Evolutionary conservation across 2,888 invertebrate genomes (phyloP), one percentile per base, ranked within the genome.

Genomic region (Nowickia ferox): DNA sequence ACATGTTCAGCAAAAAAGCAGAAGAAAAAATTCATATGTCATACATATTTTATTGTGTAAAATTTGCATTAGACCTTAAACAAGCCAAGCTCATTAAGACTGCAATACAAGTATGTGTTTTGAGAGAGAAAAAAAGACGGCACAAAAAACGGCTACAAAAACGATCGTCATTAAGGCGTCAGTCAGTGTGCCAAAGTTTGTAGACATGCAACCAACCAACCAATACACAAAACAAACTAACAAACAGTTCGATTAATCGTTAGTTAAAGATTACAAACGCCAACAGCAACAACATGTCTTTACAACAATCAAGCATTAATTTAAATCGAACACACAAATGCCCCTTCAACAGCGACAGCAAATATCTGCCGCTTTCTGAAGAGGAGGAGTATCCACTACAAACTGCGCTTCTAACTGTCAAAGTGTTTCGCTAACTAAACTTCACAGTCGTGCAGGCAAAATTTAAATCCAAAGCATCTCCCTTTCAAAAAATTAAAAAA

Each of bases 121-220:
- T 51, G 44, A 22, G 61, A 46, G 22, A 17, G 22, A n/a, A 46
- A 22, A 59, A 15, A 77, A 51, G 30, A 69, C 42, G 22, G 10
- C 10, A 80, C 11, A 80, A 66, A 51, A 75, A 22, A 22, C 76
- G 48, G 59, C 72, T 65, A 84, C 57, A 78, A 72, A 63, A 63
- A 17, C 63, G 79, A 57, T 72, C 79, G 82, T 85, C 85, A 82
- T 77, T 85, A 63, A 81, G 85, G 85, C 85, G 82, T 85, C 85
- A 75, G 69, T 79, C 19, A 78, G 69, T 79, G 30, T 75, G 81
- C 63, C 63, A 80, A 69, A 77, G 63, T 59, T n/a, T 55, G 17
- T 19, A 65, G 40, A 75, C 75, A 71, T 75, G 46, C 71, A 65
- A 72, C 30, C 65, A 53, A 71, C 38, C 71, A 65, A 72, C 30